Evolutionary conservation across 1,140 invertebrate genomes (phyloP), one percentile per base, ranked within the genome.

Genomic region (Orius laevigatus): DNA sequence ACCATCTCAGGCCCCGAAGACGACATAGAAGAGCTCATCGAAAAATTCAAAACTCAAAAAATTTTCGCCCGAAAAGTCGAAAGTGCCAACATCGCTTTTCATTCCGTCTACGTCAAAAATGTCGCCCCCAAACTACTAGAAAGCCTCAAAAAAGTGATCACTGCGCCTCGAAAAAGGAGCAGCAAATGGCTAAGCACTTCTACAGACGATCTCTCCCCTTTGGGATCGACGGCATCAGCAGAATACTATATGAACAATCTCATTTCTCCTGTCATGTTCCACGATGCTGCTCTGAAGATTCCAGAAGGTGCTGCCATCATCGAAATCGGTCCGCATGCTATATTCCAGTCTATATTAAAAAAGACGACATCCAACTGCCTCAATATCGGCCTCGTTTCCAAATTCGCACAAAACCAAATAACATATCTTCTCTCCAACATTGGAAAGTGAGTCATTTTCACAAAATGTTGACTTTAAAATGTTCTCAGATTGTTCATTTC

Each of bases 161-260:
- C 78, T 0, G 74, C 71, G 46, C 81, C 88, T 1, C 86, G 84
- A 61, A 76, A 74, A 33, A 74, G 93, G 41, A 76, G 81, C 1
- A 55, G 70, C 0, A 76, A 75, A 51, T 98, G 94, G 93, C 71
- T 97, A 16, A 92, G 87, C 50, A 83, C 84, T n/a, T 96, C 91
- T 9, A 81, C 97, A 53, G 85, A 89, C 0, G 79, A 91, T 64
- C 65, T 68, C 1, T 72, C 77, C 0, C 70, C 80, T 0, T 57
- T 88, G 56, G 86, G 89, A 0, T 73, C 80, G 58, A 68, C 78
- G 46, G 91, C 86, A 34, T 92, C 89, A 38, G 79, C 87, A 5
- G 85, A 81, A 15, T 98, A 98, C 66, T 88, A 94, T 62, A 89
- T 94, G 1, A 95, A 96, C 69, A 98, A 98, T 65, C 69, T 97